A percentile compares a stretch with the other conserved stretches of the same genome.
These are phyloP conservation scores for Conopomorpha cramerella DNA, from an alignment of 1,140 invertebrate genomes.

Conservation along the genomic window DNA sequence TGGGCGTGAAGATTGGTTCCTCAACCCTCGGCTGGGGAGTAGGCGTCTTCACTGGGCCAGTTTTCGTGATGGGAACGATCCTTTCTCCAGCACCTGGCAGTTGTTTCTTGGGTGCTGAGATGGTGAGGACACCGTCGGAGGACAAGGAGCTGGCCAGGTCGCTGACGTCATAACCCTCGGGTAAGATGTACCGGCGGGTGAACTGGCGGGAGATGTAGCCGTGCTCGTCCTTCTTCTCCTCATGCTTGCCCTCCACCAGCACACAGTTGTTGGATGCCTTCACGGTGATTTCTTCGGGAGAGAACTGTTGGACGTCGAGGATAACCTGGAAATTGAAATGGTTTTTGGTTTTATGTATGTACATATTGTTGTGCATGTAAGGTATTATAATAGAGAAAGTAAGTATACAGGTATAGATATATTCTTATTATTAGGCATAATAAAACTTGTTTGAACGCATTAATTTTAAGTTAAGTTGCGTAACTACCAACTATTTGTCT, in stretches of 20 bases:
- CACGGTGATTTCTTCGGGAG: slow-evolving; percentile 86
- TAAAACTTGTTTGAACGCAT: no score
- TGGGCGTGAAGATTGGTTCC: no score
- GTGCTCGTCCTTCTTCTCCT: slow-evolving; percentile 79
- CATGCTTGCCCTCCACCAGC: slow-evolving; percentile 81
- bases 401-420: no score
- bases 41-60: slow-evolving; percentile 60
- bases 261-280: slow-evolving; percentile 81
- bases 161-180: slow-evolving; percentile 70
- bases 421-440: no score
- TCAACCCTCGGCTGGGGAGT: slow-evolving; percentile 14
- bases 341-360: no score
- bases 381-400: no score
- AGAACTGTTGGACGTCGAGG: slow-evolving; percentile 85
- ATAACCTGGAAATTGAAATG: slow-evolving; percentile 63
- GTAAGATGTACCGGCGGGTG: slow-evolving; percentile 67
- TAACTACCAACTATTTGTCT: no score
- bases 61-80: slow-evolving; percentile 69
- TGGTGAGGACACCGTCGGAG: slow-evolving; percentile 72
- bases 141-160: slow-evolving; percentile 72
- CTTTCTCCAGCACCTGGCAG: slow-evolving; percentile 62
- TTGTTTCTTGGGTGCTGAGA: slow-evolving; percentile 67
- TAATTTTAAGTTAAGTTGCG: no score
- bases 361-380: no score
- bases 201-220: slow-evolving; percentile 79